These are phyloP conservation scores for Trachelus stipa DNA, from an alignment of 2,888 invertebrate genomes.

Conservation along the genomic window DNA sequence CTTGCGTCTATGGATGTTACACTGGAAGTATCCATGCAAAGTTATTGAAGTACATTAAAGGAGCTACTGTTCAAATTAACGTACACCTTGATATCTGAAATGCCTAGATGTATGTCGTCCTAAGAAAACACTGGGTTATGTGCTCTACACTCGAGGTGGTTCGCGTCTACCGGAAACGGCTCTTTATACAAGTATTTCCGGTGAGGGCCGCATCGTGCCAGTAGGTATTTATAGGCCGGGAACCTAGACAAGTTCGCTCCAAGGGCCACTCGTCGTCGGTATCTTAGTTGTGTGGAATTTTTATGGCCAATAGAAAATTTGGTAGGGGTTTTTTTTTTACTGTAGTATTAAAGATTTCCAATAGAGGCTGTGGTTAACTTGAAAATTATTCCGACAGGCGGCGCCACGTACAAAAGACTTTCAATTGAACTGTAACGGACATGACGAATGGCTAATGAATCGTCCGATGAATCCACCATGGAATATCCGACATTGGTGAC, in stretches of 20 bases:
- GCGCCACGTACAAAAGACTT: neutral
- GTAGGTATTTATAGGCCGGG: slow-evolving; percentile 6
- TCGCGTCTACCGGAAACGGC: slow-evolving; percentile 3
- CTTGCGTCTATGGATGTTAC: neutral
- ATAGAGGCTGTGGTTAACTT: neutral
- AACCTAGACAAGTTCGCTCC: neutral
- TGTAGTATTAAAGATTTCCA: neutral
- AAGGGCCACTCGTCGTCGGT: neutral
- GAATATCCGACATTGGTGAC: neutral
- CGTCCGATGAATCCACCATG: neutral
- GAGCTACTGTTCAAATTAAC: neutral
- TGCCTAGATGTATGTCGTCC: neutral
- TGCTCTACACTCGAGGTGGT: neutral
- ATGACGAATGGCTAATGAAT: neutral
- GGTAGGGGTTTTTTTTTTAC: neutral
- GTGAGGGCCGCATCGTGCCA: slow-evolving; percentile 5
- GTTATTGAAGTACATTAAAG: neutral
- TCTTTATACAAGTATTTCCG: slow-evolving; percentile 15
- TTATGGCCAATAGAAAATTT: neutral
- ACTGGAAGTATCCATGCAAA: neutral
- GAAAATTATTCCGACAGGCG: neutral
- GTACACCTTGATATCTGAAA: neutral
- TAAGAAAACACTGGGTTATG: neutral
- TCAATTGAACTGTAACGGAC: neutral
- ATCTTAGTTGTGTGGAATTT: neutral